Evolutionary conservation across 1,140 invertebrate species (phyloP).

Genomic region (Episyrphus balteatus): DNA sequence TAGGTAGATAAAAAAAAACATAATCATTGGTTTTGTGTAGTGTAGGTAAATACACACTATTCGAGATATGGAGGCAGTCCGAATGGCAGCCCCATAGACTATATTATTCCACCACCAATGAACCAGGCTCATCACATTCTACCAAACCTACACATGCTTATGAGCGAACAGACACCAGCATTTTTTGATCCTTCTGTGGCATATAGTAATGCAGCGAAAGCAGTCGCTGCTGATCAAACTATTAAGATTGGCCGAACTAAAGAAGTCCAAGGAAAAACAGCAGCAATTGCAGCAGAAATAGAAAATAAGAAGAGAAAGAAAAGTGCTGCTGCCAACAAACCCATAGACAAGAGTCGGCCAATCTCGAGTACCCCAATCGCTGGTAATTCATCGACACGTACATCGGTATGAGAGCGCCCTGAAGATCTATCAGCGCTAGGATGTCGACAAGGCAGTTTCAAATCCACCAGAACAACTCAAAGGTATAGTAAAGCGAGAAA

Average conservation of each 20-base stretch:
- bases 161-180: conserved; percentile 14
- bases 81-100: conserved; percentile 44
- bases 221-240: conserved; percentile 8
- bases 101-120: conserved; percentile 18
- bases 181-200: conserved; percentile 32
- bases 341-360: conserved; percentile 71
- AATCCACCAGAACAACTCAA: conserved; percentile 55
- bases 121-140: conserved; percentile 25
- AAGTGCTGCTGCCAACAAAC: conserved; percentile 41
- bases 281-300: conserved; percentile 40
- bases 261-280: conserved; percentile 34
- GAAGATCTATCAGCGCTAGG: conserved; percentile 75
- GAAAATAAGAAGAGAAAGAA: conserved; percentile 43
- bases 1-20: too few species aligned
- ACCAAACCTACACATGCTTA: conserved; percentile 31
- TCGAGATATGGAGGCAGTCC: conserved; percentile 75
- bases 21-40: too few species aligned
- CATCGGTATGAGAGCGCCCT: conserved; percentile 94
- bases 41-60: conserved; percentile 95
- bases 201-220: conserved; percentile 26
- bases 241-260: conserved; percentile 22
- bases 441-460: conserved; percentile 84
- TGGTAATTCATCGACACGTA: conserved; percentile 85
- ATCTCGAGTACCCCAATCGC: conserved; percentile 91
- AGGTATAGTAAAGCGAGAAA: conserved; percentile 8